These are phyloP conservation scores for Crambe crambe DNA, from an alignment of 37 sponge, comb jelly and placozoan species.

Conservation along the genomic window DNA sequence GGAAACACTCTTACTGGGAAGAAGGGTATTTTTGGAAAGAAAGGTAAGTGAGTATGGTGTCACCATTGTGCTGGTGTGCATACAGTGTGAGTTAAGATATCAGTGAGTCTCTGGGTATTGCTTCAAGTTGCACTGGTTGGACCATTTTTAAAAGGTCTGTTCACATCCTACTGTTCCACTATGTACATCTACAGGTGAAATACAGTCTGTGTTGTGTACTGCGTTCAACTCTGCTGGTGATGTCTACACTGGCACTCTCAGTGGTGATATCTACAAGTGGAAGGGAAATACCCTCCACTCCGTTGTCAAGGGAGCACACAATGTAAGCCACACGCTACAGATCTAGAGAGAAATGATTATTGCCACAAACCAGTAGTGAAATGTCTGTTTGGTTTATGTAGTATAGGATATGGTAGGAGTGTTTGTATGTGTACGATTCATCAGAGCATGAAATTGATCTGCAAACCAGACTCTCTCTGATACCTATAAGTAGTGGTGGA, in stretches of 20 bases:
- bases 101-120: no score
- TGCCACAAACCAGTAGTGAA: no score
- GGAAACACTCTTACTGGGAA: slow-evolving; percentile 88
- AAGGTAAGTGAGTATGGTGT: no score
- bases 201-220: slow-evolving; percentile 90
- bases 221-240: slow-evolving; percentile 66
- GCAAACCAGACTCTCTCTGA: no score
- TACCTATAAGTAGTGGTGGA: background rate
- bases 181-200: slow-evolving; percentile 67
- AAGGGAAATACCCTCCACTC: slow-evolving; percentile 62
- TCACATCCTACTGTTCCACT: no score
- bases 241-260: slow-evolving; percentile 75
- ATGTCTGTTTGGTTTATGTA: no score
- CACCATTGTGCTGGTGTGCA: no score
- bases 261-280: slow-evolving; percentile 96
- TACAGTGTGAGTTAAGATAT: no score
- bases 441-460: no score
- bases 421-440: background rate
- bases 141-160: no score
- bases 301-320: slow-evolving; percentile 72
- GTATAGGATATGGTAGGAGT: background rate
- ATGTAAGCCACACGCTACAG: slow-evolving; percentile 43
- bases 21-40: slow-evolving; percentile 92
- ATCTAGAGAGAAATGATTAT: no score
- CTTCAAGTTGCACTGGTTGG: no score